These are phyloP conservation scores for Elgaria multicarinata DNA, from an alignment of 2,113 vertebrate species.

Conservation along the genomic window DNA sequence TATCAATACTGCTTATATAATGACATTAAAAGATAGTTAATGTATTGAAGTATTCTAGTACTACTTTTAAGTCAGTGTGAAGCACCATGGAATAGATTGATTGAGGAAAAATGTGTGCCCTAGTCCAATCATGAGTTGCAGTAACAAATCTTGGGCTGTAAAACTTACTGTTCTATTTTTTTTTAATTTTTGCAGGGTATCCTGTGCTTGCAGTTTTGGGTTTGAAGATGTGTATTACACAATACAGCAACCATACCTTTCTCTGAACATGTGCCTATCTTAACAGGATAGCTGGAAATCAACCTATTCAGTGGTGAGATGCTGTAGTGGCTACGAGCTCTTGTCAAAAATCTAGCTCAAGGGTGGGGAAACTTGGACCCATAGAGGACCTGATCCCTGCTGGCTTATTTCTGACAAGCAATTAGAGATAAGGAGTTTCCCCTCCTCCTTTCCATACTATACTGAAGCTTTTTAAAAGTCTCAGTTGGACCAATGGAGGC, in stretches of 20 bases:
- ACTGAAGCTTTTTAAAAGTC: no score
- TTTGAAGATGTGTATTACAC: neutral
- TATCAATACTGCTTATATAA: neutral
- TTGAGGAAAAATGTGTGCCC: no score
- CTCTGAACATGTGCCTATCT: neutral
- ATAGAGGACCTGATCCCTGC: no score
- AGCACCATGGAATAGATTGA: no score
- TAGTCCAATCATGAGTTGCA: neutral
- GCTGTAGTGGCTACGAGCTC: neutral
- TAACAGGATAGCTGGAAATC: neutral
- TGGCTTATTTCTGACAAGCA: no score
- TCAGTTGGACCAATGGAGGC: no score
- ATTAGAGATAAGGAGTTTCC: no score
- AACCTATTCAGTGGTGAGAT: neutral
- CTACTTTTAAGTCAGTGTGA: neutral
- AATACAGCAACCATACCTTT: neutral
- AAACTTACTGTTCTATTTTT: neutral
- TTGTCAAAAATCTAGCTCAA: neutral
- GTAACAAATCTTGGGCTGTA: neutral
- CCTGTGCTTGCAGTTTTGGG: neutral
- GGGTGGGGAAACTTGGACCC: no score
- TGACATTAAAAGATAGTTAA: no score
- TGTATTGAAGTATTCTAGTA: neutral
- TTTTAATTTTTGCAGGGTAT: neutral
- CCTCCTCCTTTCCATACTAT: no score